phyloP scores from a whole-genome alignment of 2,797 vertebrate species.

The Sebastes taczanowskii region DNA sequence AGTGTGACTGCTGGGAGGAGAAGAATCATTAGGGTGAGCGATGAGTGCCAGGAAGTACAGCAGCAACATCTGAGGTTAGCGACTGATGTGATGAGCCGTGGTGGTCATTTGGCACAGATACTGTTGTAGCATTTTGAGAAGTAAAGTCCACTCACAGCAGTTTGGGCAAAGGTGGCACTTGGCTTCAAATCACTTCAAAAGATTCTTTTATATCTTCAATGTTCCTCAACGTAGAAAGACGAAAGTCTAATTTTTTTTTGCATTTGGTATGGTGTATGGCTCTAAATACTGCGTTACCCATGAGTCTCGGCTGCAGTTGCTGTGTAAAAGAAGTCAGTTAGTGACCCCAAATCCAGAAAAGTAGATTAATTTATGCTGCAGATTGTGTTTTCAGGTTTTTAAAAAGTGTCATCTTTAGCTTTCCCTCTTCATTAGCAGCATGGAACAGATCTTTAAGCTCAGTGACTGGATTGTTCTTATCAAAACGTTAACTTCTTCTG shows the following conservation, averaged over 20 bases:
- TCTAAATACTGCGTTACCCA: not conserved
- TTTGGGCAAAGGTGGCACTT: not conserved
- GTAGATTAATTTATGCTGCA: no score
- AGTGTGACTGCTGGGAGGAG: slow-evolving; percentile 53
- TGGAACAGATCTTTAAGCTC: not conserved
- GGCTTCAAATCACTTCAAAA: not conserved
- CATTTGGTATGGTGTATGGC: not conserved
- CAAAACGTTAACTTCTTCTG: not conserved
- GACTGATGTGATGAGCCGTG: slow-evolving; percentile 3
- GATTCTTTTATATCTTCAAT: not conserved
- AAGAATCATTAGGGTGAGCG: slow-evolving; percentile 55
- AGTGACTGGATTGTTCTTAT: not conserved
- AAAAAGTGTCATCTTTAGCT: not conserved
- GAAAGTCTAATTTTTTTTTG: rapidly evolving
- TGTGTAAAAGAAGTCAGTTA: not conserved
- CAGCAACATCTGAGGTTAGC: slow-evolving; percentile 28
- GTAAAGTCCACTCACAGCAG: not conserved
- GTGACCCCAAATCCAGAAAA: not conserved
- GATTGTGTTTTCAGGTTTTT: not conserved
- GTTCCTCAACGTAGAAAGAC: not conserved
- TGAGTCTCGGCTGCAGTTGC: not conserved
- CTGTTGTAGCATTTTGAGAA: not conserved
- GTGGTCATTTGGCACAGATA: not conserved
- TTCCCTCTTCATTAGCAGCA: not conserved
- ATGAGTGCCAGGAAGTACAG: slow-evolving; percentile 35